Base-by-base conservation (phyloP, 2,113 vertebrate genomes). In the Anarhynchus alexandrinus region DNA sequence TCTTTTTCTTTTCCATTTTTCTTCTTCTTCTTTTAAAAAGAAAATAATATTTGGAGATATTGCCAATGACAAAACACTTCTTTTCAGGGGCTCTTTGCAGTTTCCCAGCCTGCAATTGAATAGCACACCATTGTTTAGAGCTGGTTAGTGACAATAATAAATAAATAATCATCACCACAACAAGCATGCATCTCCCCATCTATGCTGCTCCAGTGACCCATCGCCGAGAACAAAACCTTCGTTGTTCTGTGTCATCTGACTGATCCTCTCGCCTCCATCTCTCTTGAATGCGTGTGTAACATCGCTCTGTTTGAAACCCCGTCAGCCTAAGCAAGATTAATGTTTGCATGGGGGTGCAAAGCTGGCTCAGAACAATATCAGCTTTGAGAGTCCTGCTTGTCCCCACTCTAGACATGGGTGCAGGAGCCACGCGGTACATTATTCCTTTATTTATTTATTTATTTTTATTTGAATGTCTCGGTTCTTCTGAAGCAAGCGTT, bases 401-500 rank as follows among this genome's bases (percentile, higher is more conserved):
- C 52, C 26, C 64, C 10, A 14, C 38, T 74, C 82, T 88, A 42
- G 57, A 85, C 61, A 78, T 77, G 71, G 64, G 61, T 94, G 66
- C 77, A 94, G 71, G 69, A 96, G 40, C 62, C 66, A 88, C 72
- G 96, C 49, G 57, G 71, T 78, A 47, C 51, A 40, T 88, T 93
- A 61, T 90, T 82, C 17, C 12, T 36, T 77, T 83, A 71, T 81
- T 92, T 84, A 93, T 88, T 89, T 92, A 71, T 92, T 78, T 76
- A 79, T 91, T 86, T 84, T 4, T 84, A 62, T 94, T 96, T 98
- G 72, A 95, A 97, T 97, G 69, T 96, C 94, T 96, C 30, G 16
- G 55, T 90, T 96, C 82, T 93, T 97, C 94, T 96, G 93, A 94
- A 96, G 94, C 57, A 94, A 93, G 71, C 4, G 0, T 88, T 98